Base-by-base conservation (phyloP, 2,888 invertebrate species). In the Melipona beecheii region DNA sequence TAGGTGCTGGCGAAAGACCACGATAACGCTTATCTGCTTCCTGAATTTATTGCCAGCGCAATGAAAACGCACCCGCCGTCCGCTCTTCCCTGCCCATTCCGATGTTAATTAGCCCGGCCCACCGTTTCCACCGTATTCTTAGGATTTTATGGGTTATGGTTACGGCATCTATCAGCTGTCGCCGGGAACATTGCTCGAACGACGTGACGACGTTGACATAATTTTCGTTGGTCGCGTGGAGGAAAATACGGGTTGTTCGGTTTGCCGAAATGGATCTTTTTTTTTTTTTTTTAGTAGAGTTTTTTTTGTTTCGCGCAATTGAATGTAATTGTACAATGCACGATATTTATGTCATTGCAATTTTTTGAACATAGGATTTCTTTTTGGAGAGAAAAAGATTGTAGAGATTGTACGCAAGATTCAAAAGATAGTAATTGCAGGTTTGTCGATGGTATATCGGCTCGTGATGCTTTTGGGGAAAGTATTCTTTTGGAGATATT, bases 191-290 rank as follows among this genome's bases (percentile, higher is more conserved):
- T 91, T 91, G 88, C 62, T 87, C 73, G 80, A 92, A 93, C 91
- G 86, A 92, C 91, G 92, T 93, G 93, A 92, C 91, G 91, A 93
- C 93, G 91, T 92, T 92, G 92, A 91, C 92, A 93, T 91, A 92
- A 89, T 90, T 92, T 90, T 87, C 90, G 85, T 83, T 19, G 24
- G 17, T 9, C 87, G 89, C 24, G n/a, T n/a, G 13, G 43, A 27
- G 6, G 24, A 17, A 58, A 58, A n/a, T 31, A 31, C 31, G 9
- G 36, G 31, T 64, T 21, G 31, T 31, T 64, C 31, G 15, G n/a
- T n/a, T 73, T 73, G 17, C 31, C 24, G 13, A n/a, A 15, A 15
- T 62, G 17, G 60, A 60, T 49, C 19, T 43, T 15, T 9, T 62
- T 24, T 31, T 62, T 15, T n/a, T 52, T 49, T 19, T 27, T 50